Evolutionary conservation across 2,888 invertebrate genomes (phyloP).

Genomic region (Andrena dorsata): DNA sequence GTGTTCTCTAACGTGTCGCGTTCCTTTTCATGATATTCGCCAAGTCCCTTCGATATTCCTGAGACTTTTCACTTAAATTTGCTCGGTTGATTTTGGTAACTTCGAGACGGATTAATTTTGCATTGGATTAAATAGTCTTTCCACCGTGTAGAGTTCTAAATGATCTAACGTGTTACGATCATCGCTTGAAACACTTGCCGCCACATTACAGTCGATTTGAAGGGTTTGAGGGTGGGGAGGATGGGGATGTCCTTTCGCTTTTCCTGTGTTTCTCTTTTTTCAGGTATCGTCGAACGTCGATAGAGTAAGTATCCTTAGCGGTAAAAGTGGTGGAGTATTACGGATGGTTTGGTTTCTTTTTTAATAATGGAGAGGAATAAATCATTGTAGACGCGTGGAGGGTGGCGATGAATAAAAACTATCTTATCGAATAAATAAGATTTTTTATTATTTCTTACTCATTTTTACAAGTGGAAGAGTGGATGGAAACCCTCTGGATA

Average conservation of each 20-base stretch:
- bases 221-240: slow-evolving; percentile 26
- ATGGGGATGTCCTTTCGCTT: slow-evolving; percentile 53
- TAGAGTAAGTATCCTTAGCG: slow-evolving; percentile 66
- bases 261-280: slow-evolving; percentile 61
- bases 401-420: slow-evolving; percentile 49
- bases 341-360: slow-evolving; percentile 14
- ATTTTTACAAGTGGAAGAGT: slow-evolving; percentile 38
- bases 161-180: slow-evolving; percentile 38
- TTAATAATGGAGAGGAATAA: slow-evolving; percentile 35
- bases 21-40: neutral
- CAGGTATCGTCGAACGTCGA: slow-evolving; percentile 48
- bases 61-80: neutral
- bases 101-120: neutral
- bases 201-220: slow-evolving; percentile 59
- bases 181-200: slow-evolving; percentile 67
- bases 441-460: slow-evolving; percentile 58
- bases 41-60: neutral
- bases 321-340: slow-evolving; percentile 53
- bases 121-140: neutral
- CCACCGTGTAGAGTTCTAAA: neutral
- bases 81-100: neutral
- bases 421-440: slow-evolving; percentile 57
- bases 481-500: slow-evolving; percentile 23
- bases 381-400: slow-evolving; percentile 50
- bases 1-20: neutral